Conservation (phyloP, 2,797 vertebrate genomes). For the Kryptopterus vitreolus region DNA sequence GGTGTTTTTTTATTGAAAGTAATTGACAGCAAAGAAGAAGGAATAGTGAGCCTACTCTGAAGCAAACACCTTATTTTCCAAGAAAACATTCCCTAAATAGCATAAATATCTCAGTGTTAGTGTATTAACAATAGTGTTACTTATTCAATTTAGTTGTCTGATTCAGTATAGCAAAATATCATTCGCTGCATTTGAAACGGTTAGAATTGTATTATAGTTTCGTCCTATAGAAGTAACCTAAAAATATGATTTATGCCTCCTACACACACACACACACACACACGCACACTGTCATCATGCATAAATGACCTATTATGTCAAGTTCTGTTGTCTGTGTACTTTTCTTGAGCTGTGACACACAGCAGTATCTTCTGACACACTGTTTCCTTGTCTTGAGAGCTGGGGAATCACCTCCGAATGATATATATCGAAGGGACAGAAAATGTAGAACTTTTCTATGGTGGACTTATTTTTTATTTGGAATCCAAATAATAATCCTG, state of each 20-base stretch:
- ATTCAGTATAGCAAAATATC: background rate
- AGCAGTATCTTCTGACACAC: background rate
- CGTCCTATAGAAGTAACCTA: background rate
- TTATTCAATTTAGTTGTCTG: background rate
- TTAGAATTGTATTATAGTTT: background rate
- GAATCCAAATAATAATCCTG: background rate
- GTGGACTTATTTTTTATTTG: background rate
- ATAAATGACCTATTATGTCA: background rate
- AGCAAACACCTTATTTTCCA: too few species aligned
- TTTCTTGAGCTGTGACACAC: background rate
- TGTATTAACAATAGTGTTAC: background rate
- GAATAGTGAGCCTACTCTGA: too few species aligned
- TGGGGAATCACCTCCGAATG: background rate
- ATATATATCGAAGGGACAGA: background rate
- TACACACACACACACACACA: too few species aligned
- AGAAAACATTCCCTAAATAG: too few species aligned
- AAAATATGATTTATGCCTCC: background rate
- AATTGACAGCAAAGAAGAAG: too few species aligned
- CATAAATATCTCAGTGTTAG: too few species aligned
- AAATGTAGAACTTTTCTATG: background rate
- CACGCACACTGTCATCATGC: slow-evolving; percentile 7
- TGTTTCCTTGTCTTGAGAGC: background rate
- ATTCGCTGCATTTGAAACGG: background rate
- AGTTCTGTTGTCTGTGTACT: background rate
- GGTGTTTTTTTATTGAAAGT: too few species aligned